Evolutionary conservation across 1,140 invertebrate genomes (phyloP), one percentile per base, ranked within the genome.

Genomic region (Monochamus saltuarius): DNA sequence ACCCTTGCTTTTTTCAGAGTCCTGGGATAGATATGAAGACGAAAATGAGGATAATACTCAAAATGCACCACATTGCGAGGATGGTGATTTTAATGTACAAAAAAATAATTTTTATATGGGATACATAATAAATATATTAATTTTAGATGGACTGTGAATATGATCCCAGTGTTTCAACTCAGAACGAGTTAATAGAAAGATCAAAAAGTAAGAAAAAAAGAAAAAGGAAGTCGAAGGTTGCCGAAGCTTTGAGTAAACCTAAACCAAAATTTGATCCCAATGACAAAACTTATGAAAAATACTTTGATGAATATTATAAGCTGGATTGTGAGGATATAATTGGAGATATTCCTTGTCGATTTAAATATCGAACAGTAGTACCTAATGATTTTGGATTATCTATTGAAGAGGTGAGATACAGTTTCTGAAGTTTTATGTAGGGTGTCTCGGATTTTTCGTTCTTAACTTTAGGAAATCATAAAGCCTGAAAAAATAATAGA

Each of bases 281-380:
- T 56, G 80, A 91, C 42, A 85, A 89, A 74, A 86, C 87, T 0
- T 95, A 94, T 79, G 83, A 90, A 46, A 82, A 97, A 67, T 97
- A 97, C 76, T 86, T 95, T 70, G 91, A 97, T 75, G 93, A 97
- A 75, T 97, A 97, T 78, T 98, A 97, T 73, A 87, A 89, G 65
- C 79, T 98, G 61, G 92, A 97, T 76, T 98, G 89, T 80, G 96
- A 99, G 76, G 97, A 98, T 79, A 85, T 98, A 37, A 89, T 98
- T 59, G 92, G 87, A 0, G 93, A 97, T 76, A 73, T 90, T 57
- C 92, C 92, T 0, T 97, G 94, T 67, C 83, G 92, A 71, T 99
- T 97, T 77, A 95, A 95, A 73, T 99, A 99, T 73, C 84, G 94
- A 39, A 83, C 91, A 74, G 92, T 95, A 3, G 80, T 88, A 17